Percentiles rank a stretch among this genome's conserved stretches.
Evolutionary conservation across 2,797 vertebrate species (phyloP).

Genomic region (Triplophysa yarkandensis): DNA sequence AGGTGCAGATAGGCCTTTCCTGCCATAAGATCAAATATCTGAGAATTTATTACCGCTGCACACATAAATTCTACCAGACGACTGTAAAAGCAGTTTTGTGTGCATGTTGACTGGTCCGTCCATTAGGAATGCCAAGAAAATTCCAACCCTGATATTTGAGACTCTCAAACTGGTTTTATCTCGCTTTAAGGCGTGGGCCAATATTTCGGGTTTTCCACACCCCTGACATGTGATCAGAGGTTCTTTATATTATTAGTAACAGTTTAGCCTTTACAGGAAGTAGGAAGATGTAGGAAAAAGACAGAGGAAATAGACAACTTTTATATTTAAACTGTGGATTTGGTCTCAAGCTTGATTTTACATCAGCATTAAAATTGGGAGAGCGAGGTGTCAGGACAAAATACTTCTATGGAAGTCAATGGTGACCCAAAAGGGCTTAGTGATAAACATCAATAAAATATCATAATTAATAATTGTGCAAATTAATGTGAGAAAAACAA

Average conservation of each 20-base stretch:
- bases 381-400: too few relatives aligned
- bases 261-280: constrained; percentile 59
- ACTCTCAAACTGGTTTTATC: constrained; percentile 70
- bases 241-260: constrained; percentile 61
- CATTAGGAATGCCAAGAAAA: constrained; percentile 67
- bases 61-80: constrained; percentile 53
- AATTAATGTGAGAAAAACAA: too few relatives aligned
- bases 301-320: constrained; percentile 49
- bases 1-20: constrained; percentile 51
- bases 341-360: neutral
- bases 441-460: too few relatives aligned
- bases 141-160: constrained; percentile 78
- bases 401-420: too few relatives aligned
- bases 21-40: constrained; percentile 52
- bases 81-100: constrained; percentile 62
- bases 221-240: constrained; percentile 72
- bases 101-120: constrained; percentile 66
- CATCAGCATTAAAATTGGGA: neutral
- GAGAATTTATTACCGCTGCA: constrained; percentile 55
- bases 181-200: constrained; percentile 64
- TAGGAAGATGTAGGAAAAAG: too few relatives aligned
- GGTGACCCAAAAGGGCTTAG: too few relatives aligned
- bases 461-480: too few relatives aligned
- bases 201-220: constrained; percentile 64
- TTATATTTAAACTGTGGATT: constrained; percentile 51